Conservation (phyloP, 2,888 invertebrate genomes). For the Sarcophaga subvicina region DNA sequence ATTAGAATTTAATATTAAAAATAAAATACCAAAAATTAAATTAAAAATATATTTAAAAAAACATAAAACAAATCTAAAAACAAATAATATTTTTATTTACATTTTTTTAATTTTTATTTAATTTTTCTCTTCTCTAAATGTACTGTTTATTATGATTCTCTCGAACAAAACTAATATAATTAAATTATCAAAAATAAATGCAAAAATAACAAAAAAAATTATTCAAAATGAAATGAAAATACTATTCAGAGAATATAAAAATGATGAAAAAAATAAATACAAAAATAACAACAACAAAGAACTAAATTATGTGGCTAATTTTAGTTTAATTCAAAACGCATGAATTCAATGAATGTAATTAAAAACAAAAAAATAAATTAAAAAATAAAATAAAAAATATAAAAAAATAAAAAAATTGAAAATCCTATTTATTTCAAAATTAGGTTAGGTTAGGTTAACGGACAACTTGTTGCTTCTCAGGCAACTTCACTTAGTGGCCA, state of each 20-base stretch:
- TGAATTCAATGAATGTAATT: conserved; percentile 68
- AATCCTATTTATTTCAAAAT: not conserved
- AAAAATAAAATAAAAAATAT: conserved; percentile 42
- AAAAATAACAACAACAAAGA: conserved; percentile 4
- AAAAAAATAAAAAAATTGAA: not conserved
- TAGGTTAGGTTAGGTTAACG: too few species aligned
- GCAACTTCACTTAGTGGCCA: too few species aligned
- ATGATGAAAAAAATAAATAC: conserved; percentile 38
- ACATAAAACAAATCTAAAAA: not conserved
- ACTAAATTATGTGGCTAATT: conserved; percentile 55
- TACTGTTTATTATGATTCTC: conserved; percentile 35
- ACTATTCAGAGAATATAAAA: conserved; percentile 18
- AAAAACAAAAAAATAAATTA: conserved; percentile 30
- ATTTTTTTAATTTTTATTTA: conserved; percentile 29
- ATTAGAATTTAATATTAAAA: not conserved
- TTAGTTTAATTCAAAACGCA: conserved; percentile 64
- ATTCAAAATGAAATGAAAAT: conserved; percentile 2
- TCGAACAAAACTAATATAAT: conserved; percentile 3
- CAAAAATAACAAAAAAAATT: not conserved
- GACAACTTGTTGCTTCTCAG: too few species aligned
- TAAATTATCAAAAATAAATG: not conserved
- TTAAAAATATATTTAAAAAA: conserved; percentile 29
- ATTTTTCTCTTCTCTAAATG: conserved; percentile 53
- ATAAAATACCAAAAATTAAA: conserved; percentile 27
- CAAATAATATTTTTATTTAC: conserved; percentile 33